Evolutionary conservation across 2,888 invertebrate genomes (phyloP).

Genomic region (Protonemura montana): DNA sequence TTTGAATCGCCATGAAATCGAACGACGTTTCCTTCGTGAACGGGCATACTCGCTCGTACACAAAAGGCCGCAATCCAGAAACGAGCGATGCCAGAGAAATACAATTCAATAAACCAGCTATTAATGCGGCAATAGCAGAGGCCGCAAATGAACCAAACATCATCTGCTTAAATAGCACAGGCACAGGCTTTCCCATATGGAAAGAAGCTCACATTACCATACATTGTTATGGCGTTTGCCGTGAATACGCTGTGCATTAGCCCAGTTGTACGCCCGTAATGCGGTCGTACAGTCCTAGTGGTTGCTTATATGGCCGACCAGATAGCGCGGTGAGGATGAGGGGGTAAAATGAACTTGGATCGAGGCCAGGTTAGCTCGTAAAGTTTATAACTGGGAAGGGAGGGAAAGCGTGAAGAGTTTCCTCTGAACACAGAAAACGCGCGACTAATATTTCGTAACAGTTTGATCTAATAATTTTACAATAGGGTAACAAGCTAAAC

Average conservation of each 20-base stretch:
- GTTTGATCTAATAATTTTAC: conserved; percentile 4
- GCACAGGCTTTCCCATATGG: background rate
- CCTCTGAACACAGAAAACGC: background rate
- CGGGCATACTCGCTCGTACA: background rate
- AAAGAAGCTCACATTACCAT: too few species aligned
- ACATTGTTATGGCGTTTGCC: too few species aligned
- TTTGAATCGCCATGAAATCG: background rate
- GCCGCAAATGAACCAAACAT: conserved; percentile 7
- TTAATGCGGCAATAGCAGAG: background rate
- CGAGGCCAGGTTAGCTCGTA: background rate
- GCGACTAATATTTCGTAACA: background rate
- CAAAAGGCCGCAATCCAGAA: background rate
- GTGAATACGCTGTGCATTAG: background rate
- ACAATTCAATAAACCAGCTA: background rate
- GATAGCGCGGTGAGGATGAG: background rate
- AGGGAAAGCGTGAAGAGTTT: background rate
- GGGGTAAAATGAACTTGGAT: background rate
- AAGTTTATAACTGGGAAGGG: background rate
- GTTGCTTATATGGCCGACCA: background rate
- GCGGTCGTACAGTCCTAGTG: background rate
- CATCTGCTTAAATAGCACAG: background rate
- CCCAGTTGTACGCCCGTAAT: background rate
- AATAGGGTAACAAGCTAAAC: background rate
- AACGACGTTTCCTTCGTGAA: background rate
- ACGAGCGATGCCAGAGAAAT: background rate